Evolutionary conservation across 1,140 invertebrate species (phyloP), one percentile per base, ranked within the genome.

Genomic region (Hyposmocoma kahamanoa): DNA sequence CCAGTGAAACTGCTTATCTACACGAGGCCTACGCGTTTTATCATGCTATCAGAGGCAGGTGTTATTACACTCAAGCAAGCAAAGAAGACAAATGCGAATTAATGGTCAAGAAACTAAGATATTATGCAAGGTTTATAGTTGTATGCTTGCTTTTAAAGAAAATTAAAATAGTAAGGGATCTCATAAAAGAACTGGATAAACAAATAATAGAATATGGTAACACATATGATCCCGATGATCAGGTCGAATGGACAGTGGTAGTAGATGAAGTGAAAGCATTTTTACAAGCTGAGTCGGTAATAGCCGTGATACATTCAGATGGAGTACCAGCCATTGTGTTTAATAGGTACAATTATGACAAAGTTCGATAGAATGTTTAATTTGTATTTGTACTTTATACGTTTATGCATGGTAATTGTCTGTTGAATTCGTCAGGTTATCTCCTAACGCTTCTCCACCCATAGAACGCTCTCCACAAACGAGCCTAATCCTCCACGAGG

Each of bases 21-120:
- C 96, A 96, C 77, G 97, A 98, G 88, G 96, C 97, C 24, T 98
- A 94, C 85, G 95, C 96, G 20, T 99, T 99, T 85, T 99, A 99
- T 88, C 94, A 95, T 20, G 97, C 97, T 1, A 99, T 99, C 66
- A 86, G 97, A 51, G 94, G 95, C 41, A 88, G 97, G 66, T 95
- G 94, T 2, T 99, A 99, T 78, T 99, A 98, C 76, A 97, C 96
- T 32, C 91, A 96, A 69, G 96, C 96, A 0, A 92, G 92, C 45
- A 97, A 97, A 80, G 97, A 98, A 81, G 96, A 98, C 85, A 93
- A 95, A 71, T 96, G 95, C 55, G 97, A 98, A 78, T 84, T 99
- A 51, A 98, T 98, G 95, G 96, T 99, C 36, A 99, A 99, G 84
- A 99, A 99, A 84, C 86, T 99, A 17, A 89, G 97, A 42, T 99